Percentiles rank a stretch among this genome's conserved stretches.
These are phyloP conservation scores for Shinisaurus crocodilurus DNA, from an alignment of 2,113 vertebrate genomes.

Conservation along the genomic window DNA sequence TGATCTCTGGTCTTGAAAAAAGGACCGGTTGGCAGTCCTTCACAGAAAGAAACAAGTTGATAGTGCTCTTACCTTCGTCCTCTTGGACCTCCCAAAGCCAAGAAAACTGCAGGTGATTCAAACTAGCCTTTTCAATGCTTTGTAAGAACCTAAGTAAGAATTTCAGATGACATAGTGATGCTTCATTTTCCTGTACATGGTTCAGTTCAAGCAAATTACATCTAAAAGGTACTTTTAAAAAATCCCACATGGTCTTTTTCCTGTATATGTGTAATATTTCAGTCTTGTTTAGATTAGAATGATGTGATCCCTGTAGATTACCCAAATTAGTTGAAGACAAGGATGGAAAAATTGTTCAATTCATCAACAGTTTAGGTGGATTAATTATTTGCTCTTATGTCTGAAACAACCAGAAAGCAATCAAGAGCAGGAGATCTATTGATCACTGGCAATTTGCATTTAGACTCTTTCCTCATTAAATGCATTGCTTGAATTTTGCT, in stretches of 20 bases:
- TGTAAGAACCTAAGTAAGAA: neutral
- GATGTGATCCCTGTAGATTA: constrained; percentile 1
- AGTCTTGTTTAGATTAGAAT: constrained; percentile 29
- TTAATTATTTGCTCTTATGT: neutral
- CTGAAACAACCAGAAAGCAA: neutral
- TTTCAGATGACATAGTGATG: constrained; percentile 6
- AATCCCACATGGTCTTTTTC: constrained; percentile 25
- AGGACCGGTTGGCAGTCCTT: too few species aligned
- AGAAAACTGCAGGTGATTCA: constrained; percentile 8
- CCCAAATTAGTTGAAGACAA: neutral
- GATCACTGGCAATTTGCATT: neutral
- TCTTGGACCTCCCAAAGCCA: neutral
- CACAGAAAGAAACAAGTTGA: neutral
- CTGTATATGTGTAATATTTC: constrained; percentile 18
- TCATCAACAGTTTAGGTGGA: neutral
- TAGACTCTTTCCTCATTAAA: neutral
- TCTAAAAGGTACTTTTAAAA: constrained; percentile 1
- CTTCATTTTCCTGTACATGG: constrained; percentile 29
- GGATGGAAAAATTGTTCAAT: neutral
- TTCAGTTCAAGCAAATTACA: constrained; percentile 45
- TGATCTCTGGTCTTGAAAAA: too few species aligned
- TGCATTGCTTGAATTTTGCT: neutral
- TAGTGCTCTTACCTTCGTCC: neutral
- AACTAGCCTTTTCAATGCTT: neutral
- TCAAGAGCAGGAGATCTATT: neutral